phyloP scores from a whole-genome alignment of 2,113 vertebrate genomes.

The Indri indri region DNA sequence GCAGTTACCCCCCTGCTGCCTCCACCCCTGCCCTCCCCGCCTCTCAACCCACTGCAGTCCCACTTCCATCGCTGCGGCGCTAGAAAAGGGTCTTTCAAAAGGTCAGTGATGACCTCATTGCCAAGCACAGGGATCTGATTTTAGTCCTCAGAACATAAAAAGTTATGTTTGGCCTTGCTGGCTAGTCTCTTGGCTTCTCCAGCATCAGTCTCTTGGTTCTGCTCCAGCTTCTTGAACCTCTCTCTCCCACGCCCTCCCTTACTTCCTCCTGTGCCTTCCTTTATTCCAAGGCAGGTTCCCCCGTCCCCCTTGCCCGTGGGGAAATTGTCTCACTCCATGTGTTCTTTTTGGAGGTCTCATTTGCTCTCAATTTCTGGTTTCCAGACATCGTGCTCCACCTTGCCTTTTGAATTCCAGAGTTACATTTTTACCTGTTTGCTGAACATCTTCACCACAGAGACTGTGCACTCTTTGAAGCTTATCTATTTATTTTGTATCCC shows the following conservation, averaged over 20 bases:
- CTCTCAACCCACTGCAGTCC: not conserved
- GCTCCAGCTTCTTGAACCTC: not conserved
- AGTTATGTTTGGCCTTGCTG: not conserved
- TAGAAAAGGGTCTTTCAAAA: not conserved
- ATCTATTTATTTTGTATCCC: not conserved
- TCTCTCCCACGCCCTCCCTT: not conserved
- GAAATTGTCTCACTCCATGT: not conserved
- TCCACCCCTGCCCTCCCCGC: not conserved
- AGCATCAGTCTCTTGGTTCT: not conserved
- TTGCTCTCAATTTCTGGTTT: not conserved
- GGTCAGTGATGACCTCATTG: constrained; percentile 43
- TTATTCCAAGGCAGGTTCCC: not conserved
- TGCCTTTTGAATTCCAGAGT: not conserved
- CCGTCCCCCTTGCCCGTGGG: rapidly evolving
- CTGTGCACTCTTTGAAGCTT: not conserved
- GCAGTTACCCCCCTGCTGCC: too few relatives aligned
- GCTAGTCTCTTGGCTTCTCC: not conserved
- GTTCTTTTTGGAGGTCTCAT: not conserved
- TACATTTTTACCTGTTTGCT: not conserved
- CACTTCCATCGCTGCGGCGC: not conserved
- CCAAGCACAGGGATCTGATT: not conserved
- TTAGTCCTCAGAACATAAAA: constrained; percentile 16
- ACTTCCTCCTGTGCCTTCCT: not conserved
- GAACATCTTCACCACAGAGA: not conserved
- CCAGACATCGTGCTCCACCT: not conserved